Percentiles rank a stretch among this genome's conserved stretches.
These are phyloP conservation scores for Danio jaintianensis DNA, from an alignment of 2,797 vertebrate species.

Conservation along the genomic window DNA sequence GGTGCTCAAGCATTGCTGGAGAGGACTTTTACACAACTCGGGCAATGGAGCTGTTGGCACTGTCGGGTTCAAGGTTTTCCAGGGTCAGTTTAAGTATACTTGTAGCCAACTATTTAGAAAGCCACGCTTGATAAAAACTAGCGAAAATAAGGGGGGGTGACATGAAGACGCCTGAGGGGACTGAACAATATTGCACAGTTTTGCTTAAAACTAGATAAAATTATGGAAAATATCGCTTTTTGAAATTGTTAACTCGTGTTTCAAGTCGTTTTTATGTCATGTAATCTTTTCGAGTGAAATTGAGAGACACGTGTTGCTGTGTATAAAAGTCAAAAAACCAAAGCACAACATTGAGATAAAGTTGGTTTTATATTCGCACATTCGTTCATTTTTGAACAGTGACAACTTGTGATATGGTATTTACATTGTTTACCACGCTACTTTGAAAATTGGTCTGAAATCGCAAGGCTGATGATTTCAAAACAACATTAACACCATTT, in stretches of 20 bases:
- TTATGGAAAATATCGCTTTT: neutral
- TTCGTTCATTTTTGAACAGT: too few species aligned
- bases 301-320: neutral
- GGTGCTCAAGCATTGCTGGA: constrained; percentile 73
- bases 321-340: neutral
- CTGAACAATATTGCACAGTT: constrained; percentile 33
- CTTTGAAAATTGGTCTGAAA: too few species aligned
- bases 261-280: neutral
- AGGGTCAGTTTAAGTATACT: constrained; percentile 69
- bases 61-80: constrained; percentile 53
- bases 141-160: constrained; percentile 72
- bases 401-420: too few species aligned
- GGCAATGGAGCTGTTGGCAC: constrained; percentile 65
- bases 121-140: constrained; percentile 22
- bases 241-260: neutral
- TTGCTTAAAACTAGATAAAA: neutral
- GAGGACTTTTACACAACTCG: constrained; percentile 74
- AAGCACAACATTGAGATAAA: too few species aligned
- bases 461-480: too few species aligned
- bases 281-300: neutral
- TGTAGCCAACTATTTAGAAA: fast-evolving
- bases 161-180: constrained; percentile 2
- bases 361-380: too few species aligned
- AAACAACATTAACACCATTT: too few species aligned
- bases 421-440: too few species aligned